phyloP scores from a whole-genome alignment of 1,140 invertebrate species.

The Meloidogyne hapla region DNA sequence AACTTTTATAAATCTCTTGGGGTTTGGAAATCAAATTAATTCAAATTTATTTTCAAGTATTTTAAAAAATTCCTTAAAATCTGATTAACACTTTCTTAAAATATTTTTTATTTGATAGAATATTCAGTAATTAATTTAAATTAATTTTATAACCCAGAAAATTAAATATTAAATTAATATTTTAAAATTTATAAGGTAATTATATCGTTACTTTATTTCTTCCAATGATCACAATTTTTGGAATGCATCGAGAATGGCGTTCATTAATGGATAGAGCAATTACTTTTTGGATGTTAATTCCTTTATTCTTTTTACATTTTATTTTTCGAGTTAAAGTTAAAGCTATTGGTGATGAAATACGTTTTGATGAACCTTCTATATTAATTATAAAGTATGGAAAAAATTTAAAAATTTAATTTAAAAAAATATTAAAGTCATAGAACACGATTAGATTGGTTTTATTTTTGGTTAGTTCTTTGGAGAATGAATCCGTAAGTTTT shows the following conservation, averaged over 20 bases:
- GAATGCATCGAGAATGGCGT: slow-evolving; percentile 51
- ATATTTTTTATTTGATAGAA: too few species aligned
- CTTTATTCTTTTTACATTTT: slow-evolving; percentile 70
- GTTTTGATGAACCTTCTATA: slow-evolving; percentile 73
- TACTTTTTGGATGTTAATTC: slow-evolving; percentile 60
- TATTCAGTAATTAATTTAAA: too few species aligned
- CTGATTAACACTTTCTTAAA: too few species aligned
- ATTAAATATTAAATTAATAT: too few species aligned
- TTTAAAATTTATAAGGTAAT: slow-evolving; percentile 31
- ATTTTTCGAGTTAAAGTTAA: slow-evolving; percentile 73
- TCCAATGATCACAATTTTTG: slow-evolving; percentile 50
- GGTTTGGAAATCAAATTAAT: too few species aligned
- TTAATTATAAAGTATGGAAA: slow-evolving; percentile 75
- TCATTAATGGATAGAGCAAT: slow-evolving; percentile 55
- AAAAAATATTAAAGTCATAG: slow-evolving; percentile 69
- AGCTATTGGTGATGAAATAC: slow-evolving; percentile 76
- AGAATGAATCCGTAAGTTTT: slow-evolving; percentile 70
- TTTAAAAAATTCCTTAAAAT: too few species aligned
- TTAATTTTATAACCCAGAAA: not conserved
- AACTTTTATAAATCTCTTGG: too few species aligned
- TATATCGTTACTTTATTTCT: slow-evolving; percentile 55
- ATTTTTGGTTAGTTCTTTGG: slow-evolving; percentile 79
- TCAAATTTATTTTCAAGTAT: too few species aligned
- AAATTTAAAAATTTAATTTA: not conserved
- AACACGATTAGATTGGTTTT: slow-evolving; percentile 87